Evolutionary conservation across 2,113 vertebrate species (phyloP), one percentile per base, ranked within the genome.

Genomic region (Colinus virginianus): DNA sequence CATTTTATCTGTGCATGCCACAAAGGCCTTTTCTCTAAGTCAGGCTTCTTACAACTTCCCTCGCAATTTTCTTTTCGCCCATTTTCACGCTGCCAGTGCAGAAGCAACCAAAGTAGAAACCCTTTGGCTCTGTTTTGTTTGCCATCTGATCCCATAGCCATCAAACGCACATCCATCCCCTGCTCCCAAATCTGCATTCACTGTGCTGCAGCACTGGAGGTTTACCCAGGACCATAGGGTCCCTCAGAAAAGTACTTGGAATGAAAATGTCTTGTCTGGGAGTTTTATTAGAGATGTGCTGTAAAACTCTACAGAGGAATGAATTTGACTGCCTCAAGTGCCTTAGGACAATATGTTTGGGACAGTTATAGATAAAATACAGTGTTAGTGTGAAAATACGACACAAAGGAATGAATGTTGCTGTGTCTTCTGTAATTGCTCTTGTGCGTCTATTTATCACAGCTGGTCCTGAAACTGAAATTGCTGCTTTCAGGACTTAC

Each of bases 1-100:
- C 78, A 59, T 92, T 96, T 96, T 95, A 95, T 96, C 93, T 96
- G 49, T 56, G 88, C 42, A 68, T 92, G 51, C 66, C 91, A 95
- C 81, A 91, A 91, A 93, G 76, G 26, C 86, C 84, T 85, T 77
- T 84, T 63, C 67, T 82, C 12, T 74, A 94, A 94, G 78, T 72
- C 46, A 61, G 55, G 16, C 46, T 85, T 84, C 14, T 79, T 68
- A 71, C 86, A 58, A 77, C 67, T 88, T 90, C 45, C 48, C 32
- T 87, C 53, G 38, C 78, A 89, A 40, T 72, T 87, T 63, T 89
- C 22, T 69, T 94, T 91, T 85, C 68, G 9, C 40, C 30, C 7
- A 0, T 94, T 93, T 90, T 87, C 84, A 16, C 56, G 55, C 34
- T 88, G 72, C 68, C 61, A 21, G 38, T 32, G 48, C 43, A 75